phyloP scores from a whole-genome alignment of 1,140 invertebrate species.

The Sitophilus oryzae region DNA sequence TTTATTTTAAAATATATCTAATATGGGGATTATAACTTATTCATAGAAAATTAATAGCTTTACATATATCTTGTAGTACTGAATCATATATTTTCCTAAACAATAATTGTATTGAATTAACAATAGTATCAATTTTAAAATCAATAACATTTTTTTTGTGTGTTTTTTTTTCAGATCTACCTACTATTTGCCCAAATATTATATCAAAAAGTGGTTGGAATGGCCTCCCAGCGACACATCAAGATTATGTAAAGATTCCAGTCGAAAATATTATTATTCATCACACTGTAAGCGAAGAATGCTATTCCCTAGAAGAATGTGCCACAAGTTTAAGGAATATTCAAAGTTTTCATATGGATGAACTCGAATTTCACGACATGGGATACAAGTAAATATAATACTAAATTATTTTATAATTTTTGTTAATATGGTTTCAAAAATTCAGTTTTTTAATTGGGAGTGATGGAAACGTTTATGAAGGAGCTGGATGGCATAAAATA shows the following conservation, averaged over 20 bases:
- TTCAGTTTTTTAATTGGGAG: conserved; percentile 69
- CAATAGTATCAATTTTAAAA: no score
- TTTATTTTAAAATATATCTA: no score
- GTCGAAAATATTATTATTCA: conserved; percentile 61
- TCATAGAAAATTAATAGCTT: no score
- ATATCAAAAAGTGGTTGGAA: conserved; percentile 37
- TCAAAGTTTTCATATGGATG: conserved; percentile 55
- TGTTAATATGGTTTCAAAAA: no score
- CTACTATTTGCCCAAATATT: conserved; percentile 33
- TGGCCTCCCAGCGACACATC: conserved; percentile 44
- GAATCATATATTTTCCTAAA: no score
- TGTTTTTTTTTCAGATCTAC: conserved; percentile 24
- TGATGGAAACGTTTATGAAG: conserved; percentile 72
- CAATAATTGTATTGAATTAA: no score
- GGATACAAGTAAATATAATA: conserved; percentile 50
- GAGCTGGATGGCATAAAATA: conserved; percentile 63
- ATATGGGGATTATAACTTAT: no score
- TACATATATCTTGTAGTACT: no score
- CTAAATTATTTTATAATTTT: conserved; percentile 4
- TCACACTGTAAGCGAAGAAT: conserved; percentile 58
- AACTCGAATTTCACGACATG: conserved; percentile 53
- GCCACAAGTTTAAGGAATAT: conserved; percentile 46
- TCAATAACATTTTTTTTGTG: no score
- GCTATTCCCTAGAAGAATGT: conserved; percentile 50
- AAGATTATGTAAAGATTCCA: conserved; percentile 52